A percentile compares a stretch with the other conserved stretches of the same genome.
Evolutionary conservation across 2,888 invertebrate genomes (phyloP).

Genomic region (Orthosia gracilis): DNA sequence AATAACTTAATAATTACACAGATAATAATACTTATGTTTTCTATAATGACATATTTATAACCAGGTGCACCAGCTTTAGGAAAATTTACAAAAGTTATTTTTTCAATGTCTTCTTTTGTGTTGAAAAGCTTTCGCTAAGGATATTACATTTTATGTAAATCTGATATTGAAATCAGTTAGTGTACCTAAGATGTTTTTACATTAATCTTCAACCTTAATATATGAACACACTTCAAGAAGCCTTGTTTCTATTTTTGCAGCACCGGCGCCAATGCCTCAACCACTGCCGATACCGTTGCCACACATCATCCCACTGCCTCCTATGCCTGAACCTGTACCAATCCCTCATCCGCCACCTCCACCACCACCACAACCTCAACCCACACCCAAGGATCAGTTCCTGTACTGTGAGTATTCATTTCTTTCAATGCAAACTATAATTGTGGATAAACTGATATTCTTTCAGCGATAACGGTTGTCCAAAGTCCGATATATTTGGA

Average conservation of each 20-base stretch:
- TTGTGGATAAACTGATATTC: background rate
- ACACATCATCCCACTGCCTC: slow-evolving; percentile 6
- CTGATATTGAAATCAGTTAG: background rate
- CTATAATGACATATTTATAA: background rate
- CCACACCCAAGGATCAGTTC: slow-evolving; percentile 31
- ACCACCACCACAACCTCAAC: slow-evolving; percentile 26
- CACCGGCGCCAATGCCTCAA: slow-evolving; percentile 45
- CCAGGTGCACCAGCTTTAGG: background rate
- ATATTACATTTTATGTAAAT: background rate
- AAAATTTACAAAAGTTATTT: background rate
- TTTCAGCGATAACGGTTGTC: background rate
- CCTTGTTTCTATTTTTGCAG: slow-evolving; percentile 30
- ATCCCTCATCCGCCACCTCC: slow-evolving; percentile 27
- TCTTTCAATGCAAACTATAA: background rate
- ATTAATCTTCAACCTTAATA: background rate
- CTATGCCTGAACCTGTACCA: slow-evolving; percentile 34
- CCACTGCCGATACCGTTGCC: slow-evolving; percentile 42
- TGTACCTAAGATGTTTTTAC: background rate
- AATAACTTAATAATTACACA: background rate
- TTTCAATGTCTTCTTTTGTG: background rate
- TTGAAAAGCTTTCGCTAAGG: background rate
- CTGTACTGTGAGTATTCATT: slow-evolving; percentile 59
- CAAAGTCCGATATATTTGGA: too few relatives aligned
- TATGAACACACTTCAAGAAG: background rate
- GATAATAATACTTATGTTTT: background rate